Conservation (phyloP, 2,888 invertebrate species). For the Cephalotes varians region DNA sequence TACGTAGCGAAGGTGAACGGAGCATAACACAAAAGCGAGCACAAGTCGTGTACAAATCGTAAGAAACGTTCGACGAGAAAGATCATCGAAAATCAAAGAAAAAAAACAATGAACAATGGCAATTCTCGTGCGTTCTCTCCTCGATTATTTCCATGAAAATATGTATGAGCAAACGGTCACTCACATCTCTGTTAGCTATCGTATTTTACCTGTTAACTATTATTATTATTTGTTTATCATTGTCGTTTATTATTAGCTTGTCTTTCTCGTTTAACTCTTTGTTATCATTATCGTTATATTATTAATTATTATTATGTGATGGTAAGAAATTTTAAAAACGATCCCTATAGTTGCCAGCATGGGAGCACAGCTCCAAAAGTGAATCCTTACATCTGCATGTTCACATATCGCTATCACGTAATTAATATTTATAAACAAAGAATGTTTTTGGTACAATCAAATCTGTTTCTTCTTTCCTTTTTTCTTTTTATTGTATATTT, state of each 20-base stretch:
- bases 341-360: slow-evolving; percentile 82
- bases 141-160: slow-evolving; percentile 77
- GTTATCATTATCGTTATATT: slow-evolving; percentile 60
- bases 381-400: slow-evolving; percentile 82
- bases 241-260: slow-evolving; percentile 54
- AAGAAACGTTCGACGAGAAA: slow-evolving; percentile 59
- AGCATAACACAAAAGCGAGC: slow-evolving; percentile 71
- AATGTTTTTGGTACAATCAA: slow-evolving; percentile 85
- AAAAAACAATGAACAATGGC: slow-evolving; percentile 57
- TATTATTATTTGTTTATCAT: slow-evolving; percentile 68
- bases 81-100: slow-evolving; percentile 53
- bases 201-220: slow-evolving; percentile 61
- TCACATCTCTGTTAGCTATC: slow-evolving; percentile 55
- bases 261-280: slow-evolving; percentile 53
- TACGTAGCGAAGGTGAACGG: slow-evolving; percentile 72
- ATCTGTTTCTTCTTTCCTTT: slow-evolving; percentile 63
- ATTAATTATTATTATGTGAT: slow-evolving; percentile 82
- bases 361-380: slow-evolving; percentile 85
- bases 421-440: slow-evolving; percentile 85
- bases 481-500: slow-evolving; percentile 81
- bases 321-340: slow-evolving; percentile 85
- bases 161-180: slow-evolving; percentile 80
- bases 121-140: slow-evolving; percentile 38
- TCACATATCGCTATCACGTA: slow-evolving; percentile 84
- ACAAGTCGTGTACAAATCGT: slow-evolving; percentile 52